phyloP scores from a whole-genome alignment of 2,113 vertebrate genomes.

The Vulpes lagopus region DNA sequence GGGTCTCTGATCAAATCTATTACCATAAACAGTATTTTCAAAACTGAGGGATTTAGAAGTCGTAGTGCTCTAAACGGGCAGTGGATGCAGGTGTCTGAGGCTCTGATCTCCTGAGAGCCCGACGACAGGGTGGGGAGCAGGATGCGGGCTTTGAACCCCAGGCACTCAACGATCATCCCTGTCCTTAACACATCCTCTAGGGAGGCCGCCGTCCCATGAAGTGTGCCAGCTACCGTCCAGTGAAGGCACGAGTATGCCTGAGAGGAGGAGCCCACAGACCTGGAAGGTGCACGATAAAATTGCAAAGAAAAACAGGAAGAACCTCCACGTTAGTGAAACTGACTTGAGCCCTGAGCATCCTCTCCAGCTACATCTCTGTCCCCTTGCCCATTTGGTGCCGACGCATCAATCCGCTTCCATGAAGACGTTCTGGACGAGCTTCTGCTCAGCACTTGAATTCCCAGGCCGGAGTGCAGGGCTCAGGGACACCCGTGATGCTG shows the following conservation, averaged over 20 bases:
- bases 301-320: not conserved
- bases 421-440: accelerated
- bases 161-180: not conserved
- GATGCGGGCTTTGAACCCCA: accelerated
- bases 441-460: not conserved
- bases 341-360: accelerated
- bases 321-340: accelerated
- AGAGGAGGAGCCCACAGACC: accelerated
- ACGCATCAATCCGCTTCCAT: not conserved
- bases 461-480: not conserved
- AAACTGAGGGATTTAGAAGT: not conserved
- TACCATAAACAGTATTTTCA: not conserved
- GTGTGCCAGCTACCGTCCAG: accelerated
- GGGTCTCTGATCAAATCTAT: not conserved
- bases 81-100: accelerated
- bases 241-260: accelerated
- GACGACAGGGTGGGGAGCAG: accelerated
- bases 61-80: accelerated
- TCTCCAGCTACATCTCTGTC: too few species aligned
- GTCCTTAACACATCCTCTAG: accelerated
- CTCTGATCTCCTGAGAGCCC: not conserved
- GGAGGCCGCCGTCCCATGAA: not conserved
- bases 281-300: accelerated
- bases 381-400: not conserved
- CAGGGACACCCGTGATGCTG: accelerated